These are phyloP conservation scores for Apogon talboti DNA, from an alignment of 2,797 vertebrate species.

Conservation along the genomic window DNA sequence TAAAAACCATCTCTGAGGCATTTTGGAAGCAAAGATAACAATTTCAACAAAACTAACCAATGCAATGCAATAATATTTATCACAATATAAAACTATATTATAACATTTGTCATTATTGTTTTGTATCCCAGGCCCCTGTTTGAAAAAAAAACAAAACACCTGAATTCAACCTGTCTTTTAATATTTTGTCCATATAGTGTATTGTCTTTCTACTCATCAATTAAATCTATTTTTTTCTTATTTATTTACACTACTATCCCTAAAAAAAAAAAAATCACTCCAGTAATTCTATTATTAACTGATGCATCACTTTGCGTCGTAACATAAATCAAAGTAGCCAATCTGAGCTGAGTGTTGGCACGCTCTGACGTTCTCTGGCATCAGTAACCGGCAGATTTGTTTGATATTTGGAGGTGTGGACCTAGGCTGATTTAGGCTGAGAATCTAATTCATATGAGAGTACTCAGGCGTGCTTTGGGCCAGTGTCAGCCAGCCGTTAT, in stretches of 20 bases:
- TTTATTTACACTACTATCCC: slow-evolving; percentile 5
- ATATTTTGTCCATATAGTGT: too few relatives aligned
- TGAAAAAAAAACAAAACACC: too few relatives aligned
- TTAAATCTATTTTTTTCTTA: neutral
- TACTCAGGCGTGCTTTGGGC: slow-evolving; percentile 36
- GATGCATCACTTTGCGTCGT: slow-evolving; percentile 47
- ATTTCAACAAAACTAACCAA: too few relatives aligned
- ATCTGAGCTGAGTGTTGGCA: slow-evolving; percentile 49
- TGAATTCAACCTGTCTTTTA: too few relatives aligned
- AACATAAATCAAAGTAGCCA: slow-evolving; percentile 55
- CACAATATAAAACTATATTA: too few relatives aligned
- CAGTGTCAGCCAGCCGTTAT: slow-evolving; percentile 33
- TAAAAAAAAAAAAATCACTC: slow-evolving; percentile 19
- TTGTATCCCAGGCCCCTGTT: too few relatives aligned
- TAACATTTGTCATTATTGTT: too few relatives aligned
- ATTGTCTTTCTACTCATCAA: too few relatives aligned
- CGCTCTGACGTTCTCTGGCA: slow-evolving; percentile 32
- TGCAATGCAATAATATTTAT: too few relatives aligned
- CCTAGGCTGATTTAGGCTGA: slow-evolving; percentile 28
- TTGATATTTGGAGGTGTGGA: slow-evolving; percentile 18
- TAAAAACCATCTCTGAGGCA: too few relatives aligned
- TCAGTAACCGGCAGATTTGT: slow-evolving; percentile 35
- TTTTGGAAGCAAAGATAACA: too few relatives aligned
- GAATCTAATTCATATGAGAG: slow-evolving; percentile 39
- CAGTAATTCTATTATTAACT: slow-evolving; percentile 28